Evolutionary conservation across 2,888 invertebrate species (phyloP).

Genomic region (Boloria euphrosyne): DNA sequence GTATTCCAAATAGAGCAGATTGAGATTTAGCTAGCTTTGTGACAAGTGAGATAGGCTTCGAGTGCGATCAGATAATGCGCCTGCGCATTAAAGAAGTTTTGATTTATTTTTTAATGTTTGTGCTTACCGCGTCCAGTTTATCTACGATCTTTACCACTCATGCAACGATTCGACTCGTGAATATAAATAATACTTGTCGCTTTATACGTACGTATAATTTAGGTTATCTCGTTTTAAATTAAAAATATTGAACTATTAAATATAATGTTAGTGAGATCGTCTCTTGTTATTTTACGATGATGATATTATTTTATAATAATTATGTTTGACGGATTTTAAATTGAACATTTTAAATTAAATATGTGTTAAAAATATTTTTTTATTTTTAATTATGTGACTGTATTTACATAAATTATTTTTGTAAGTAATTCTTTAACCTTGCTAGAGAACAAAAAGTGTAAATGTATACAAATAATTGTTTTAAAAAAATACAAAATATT

Average conservation of each 20-base stretch:
- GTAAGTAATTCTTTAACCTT: too few relatives aligned
- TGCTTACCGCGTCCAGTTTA: conserved; percentile 37
- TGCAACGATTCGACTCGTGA: conserved; percentile 46
- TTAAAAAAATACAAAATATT: too few relatives aligned
- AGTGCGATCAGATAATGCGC: conserved; percentile 23
- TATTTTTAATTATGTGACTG: too few relatives aligned
- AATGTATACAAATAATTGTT: too few relatives aligned
- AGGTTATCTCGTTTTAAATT: not conserved
- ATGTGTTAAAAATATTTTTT: too few relatives aligned
- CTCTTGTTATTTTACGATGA: too few relatives aligned
- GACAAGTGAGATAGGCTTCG: conserved; percentile 18
- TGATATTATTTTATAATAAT: too few relatives aligned
- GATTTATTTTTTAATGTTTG: conserved; percentile 36
- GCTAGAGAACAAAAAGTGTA: too few relatives aligned
- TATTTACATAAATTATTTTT: too few relatives aligned
- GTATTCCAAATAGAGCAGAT: conserved; percentile 25
- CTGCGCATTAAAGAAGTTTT: conserved; percentile 16
- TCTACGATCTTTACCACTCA: conserved; percentile 48
- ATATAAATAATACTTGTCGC: conserved; percentile 38
- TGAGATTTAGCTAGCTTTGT: conserved; percentile 3
- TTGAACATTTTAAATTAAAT: too few relatives aligned
- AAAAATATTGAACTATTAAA: not conserved
- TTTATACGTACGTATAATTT: conserved; percentile 10
- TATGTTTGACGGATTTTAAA: too few relatives aligned
- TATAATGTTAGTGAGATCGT: too few relatives aligned